These are phyloP conservation scores for Oreotragus oreotragus DNA, from an alignment of 2,113 vertebrate genomes.

Conservation along the genomic window DNA sequence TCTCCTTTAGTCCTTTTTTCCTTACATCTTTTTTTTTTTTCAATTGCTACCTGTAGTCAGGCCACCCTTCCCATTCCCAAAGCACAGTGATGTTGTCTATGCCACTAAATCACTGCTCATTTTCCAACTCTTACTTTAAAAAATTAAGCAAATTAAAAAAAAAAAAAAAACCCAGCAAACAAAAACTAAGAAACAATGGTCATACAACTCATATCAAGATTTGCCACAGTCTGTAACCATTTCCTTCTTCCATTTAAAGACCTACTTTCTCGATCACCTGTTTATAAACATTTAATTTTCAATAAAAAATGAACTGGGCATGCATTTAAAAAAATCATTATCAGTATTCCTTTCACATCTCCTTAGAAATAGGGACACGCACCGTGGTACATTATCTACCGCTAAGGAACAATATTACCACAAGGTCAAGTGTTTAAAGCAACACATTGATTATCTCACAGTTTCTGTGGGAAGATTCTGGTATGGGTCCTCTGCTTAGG, in stretches of 20 bases:
- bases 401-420: background rate
- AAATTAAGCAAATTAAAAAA: background rate
- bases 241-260: background rate
- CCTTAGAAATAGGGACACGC: background rate
- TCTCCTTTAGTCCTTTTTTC: background rate
- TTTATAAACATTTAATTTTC: background rate
- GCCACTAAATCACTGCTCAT: background rate
- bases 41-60: background rate
- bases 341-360: background rate
- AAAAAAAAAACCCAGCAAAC: background rate
- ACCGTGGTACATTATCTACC: background rate
- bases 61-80: background rate
- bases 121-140: background rate
- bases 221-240: background rate
- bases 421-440: background rate
- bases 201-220: background rate
- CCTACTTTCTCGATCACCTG: background rate
- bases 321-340: background rate
- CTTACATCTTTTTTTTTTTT: background rate
- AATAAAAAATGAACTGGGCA: background rate
- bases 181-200: background rate
- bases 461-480: background rate
- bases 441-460: background rate
- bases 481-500: background rate
- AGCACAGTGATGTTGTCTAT: background rate